A percentile compares a stretch with the other conserved stretches of the same genome.
Evolutionary conservation across 2,797 vertebrate species (phyloP).

Genomic region (Cyprinella venusta): DNA sequence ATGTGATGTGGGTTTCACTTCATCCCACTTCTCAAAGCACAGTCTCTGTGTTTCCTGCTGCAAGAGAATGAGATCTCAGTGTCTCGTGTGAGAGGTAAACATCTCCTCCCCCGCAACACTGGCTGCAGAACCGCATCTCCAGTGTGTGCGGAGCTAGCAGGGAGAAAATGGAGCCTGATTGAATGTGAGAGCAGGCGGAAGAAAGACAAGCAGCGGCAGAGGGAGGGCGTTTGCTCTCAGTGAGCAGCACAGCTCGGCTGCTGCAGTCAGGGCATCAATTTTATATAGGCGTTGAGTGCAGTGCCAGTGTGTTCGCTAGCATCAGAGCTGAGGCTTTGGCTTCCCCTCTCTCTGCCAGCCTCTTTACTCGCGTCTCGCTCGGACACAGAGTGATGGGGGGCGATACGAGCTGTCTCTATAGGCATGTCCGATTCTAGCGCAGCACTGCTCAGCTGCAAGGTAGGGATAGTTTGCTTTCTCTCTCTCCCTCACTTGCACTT

Average conservation of each 20-base stretch:
- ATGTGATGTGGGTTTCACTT: not conserved
- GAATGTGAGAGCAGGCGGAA: constrained; percentile 48
- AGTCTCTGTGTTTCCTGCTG: constrained; percentile 3
- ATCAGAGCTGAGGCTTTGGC: constrained; percentile 23
- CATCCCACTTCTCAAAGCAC: not conserved
- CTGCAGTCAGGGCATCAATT: constrained; percentile 80
- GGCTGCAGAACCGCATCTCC: constrained; percentile 27
- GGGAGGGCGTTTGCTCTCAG: constrained; percentile 58
- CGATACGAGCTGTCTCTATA: constrained; percentile 68
- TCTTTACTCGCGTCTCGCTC: constrained; percentile 31
- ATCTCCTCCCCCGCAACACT: constrained; percentile 37
- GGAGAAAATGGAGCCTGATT: constrained; percentile 51
- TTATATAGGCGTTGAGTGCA: constrained; percentile 73
- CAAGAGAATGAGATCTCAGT: constrained; percentile 6
- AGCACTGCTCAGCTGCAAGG: constrained; percentile 79
- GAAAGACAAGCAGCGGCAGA: constrained; percentile 60
- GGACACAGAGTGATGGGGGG: constrained; percentile 48
- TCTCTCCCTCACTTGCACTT: constrained; percentile 47
- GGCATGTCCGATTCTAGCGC: constrained; percentile 82
- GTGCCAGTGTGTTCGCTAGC: constrained; percentile 47
- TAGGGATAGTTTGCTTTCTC: constrained; percentile 45
- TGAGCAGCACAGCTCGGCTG: constrained; percentile 60
- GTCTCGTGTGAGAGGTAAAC: constrained; percentile 33
- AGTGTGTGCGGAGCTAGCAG: constrained; percentile 29
- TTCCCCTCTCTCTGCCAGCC: constrained; percentile 16